Percentiles rank a stretch among this genome's conserved stretches.
Conservation (phyloP, 2,113 vertebrate species). For the Carettochelys insculpta region DNA sequence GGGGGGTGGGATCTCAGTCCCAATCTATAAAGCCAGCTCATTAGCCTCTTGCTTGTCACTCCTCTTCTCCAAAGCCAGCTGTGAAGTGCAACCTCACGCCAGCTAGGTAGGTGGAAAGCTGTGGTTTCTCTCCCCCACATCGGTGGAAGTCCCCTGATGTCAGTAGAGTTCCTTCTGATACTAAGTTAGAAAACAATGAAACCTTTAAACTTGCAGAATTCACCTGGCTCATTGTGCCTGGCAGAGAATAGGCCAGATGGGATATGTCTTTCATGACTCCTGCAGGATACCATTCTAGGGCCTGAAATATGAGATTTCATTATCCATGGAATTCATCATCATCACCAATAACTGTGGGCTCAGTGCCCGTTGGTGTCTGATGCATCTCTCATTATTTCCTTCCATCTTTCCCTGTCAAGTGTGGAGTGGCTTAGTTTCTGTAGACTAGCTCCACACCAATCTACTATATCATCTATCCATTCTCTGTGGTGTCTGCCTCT, state of each 20-base stretch:
- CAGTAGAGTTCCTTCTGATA: neutral
- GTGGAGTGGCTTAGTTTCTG: too few relatives aligned
- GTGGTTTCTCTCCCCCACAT: neutral
- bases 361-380: too few relatives aligned
- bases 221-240: neutral
- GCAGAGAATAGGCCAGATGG: neutral
- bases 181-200: neutral
- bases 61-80: neutral
- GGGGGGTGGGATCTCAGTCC: neutral
- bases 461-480: too few relatives aligned
- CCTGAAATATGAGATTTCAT: neutral
- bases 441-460: too few relatives aligned
- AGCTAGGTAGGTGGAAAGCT: neutral
- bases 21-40: neutral
- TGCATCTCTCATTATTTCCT: too few relatives aligned
- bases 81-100: neutral
- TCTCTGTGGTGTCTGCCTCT: too few relatives aligned
- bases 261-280: neutral
- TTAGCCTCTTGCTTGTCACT: neutral
- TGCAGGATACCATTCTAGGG: neutral
- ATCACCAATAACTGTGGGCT: too few relatives aligned
- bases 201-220: neutral
- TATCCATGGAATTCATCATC: neutral
- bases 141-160: neutral
- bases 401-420: too few relatives aligned